Conservation (phyloP, 2,888 invertebrate genomes). For the Antitype chi region DNA sequence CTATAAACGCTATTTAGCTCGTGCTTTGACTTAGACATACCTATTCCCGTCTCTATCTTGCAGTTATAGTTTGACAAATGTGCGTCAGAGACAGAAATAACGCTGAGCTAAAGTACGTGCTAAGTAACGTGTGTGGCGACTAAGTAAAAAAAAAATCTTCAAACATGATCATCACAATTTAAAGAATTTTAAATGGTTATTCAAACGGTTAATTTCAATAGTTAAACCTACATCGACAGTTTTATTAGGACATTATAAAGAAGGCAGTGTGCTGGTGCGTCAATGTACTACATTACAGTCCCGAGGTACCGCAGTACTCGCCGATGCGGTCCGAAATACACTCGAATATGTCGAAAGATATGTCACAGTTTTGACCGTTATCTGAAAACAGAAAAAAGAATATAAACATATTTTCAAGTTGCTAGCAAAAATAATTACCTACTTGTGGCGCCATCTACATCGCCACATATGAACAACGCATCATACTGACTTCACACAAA, state of each 20-base stretch:
- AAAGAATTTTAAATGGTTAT: constrained; percentile 34
- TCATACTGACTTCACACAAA: too few species aligned
- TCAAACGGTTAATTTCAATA: constrained; percentile 36
- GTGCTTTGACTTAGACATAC: neutral
- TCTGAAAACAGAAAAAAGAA: constrained; percentile 84
- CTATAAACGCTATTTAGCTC: neutral
- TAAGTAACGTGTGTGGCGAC: neutral
- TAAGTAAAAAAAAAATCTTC: neutral
- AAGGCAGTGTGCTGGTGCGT: constrained; percentile 25
- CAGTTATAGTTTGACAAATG: neutral
- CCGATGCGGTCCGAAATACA: constrained; percentile 95
- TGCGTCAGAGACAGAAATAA: neutral
- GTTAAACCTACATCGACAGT: constrained; percentile 44
- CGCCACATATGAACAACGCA: too few species aligned
- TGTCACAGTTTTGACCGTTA: constrained; percentile 93
- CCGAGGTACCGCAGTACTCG: constrained; percentile 92
- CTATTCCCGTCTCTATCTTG: neutral
- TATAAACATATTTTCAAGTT: neutral
- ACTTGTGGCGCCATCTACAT: too few species aligned
- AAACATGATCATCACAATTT: neutral
- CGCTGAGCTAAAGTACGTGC: neutral
- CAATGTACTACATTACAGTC: constrained; percentile 73
- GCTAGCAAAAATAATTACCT: neutral
- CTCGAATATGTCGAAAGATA: constrained; percentile 95
- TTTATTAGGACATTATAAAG: constrained; percentile 11